phyloP scores from a whole-genome alignment of 2,888 invertebrate genomes.

The Lasioglossum pauxillum region DNA sequence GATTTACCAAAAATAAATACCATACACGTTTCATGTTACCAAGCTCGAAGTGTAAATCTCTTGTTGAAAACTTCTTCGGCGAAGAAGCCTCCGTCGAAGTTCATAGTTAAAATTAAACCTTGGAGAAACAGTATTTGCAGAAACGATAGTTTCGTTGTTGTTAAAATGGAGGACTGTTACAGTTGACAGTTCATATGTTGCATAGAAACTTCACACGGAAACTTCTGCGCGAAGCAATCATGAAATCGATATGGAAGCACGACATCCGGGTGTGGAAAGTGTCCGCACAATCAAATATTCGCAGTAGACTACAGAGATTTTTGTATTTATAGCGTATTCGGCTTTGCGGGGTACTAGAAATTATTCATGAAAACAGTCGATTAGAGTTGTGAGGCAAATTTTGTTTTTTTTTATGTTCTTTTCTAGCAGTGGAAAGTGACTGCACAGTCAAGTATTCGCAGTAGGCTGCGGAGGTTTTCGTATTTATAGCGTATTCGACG shows the following conservation, averaged over 20 bases:
- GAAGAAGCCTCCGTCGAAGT: not conserved
- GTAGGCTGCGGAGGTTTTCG: not conserved
- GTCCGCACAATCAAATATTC: not conserved
- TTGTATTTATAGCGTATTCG: no score
- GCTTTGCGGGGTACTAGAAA: no score
- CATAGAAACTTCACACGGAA: not conserved
- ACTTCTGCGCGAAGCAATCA: not conserved
- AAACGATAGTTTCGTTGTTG: not conserved
- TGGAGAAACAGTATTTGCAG: not conserved
- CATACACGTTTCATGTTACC: not conserved
- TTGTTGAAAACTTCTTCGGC: not conserved
- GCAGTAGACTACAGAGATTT: not conserved
- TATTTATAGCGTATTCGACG: no score
- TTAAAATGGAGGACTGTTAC: not conserved
- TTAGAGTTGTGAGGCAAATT: no score
- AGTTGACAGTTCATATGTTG: not conserved
- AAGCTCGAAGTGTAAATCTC: not conserved
- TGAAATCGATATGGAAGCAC: not conserved
- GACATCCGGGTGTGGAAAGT: not conserved
- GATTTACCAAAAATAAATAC: constrained; percentile 28
- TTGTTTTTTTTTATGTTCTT: no score
- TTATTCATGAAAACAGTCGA: no score
- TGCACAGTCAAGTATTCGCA: not conserved
- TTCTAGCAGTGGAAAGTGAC: not conserved
- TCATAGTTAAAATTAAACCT: not conserved